A percentile compares a stretch with the other conserved stretches of the same genome.
phyloP scores from a whole-genome alignment of 2,113 vertebrate genomes.

The Petrocephalus zakoni region DNA sequence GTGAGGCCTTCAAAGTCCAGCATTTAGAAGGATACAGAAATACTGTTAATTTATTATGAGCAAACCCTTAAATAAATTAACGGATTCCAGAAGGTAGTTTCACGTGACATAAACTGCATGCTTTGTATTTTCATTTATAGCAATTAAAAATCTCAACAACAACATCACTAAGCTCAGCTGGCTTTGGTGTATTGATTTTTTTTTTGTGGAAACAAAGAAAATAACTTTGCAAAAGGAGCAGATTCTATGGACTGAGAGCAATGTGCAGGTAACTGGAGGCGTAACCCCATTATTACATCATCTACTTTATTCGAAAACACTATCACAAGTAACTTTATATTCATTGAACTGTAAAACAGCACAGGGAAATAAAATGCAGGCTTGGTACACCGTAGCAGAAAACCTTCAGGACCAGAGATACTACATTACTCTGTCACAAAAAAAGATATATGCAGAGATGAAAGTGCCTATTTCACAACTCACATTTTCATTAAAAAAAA shows the following conservation, averaged over 20 bases:
- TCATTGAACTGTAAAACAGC: background rate
- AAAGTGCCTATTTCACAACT: background rate
- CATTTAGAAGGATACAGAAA: background rate
- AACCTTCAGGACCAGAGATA: background rate
- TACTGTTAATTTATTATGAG: background rate
- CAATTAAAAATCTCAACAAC: background rate
- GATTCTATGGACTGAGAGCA: background rate
- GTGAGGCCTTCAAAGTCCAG: background rate
- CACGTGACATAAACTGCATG: background rate
- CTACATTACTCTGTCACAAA: background rate
- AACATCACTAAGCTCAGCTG: background rate
- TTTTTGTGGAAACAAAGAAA: background rate
- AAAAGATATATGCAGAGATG: background rate
- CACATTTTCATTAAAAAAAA: background rate
- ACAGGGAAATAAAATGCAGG: background rate
- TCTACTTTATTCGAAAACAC: background rate
- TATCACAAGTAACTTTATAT: background rate
- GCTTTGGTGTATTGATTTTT: background rate
- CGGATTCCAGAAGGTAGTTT: background rate
- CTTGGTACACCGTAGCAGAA: background rate
- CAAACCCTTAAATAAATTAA: background rate
- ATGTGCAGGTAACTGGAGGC: background rate
- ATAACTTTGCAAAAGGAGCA: background rate
- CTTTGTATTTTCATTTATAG: background rate
- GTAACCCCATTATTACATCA: background rate